These are phyloP conservation scores for Lanistes nyassanus DNA, from an alignment of 1,140 invertebrate genomes.

Conservation along the genomic window DNA sequence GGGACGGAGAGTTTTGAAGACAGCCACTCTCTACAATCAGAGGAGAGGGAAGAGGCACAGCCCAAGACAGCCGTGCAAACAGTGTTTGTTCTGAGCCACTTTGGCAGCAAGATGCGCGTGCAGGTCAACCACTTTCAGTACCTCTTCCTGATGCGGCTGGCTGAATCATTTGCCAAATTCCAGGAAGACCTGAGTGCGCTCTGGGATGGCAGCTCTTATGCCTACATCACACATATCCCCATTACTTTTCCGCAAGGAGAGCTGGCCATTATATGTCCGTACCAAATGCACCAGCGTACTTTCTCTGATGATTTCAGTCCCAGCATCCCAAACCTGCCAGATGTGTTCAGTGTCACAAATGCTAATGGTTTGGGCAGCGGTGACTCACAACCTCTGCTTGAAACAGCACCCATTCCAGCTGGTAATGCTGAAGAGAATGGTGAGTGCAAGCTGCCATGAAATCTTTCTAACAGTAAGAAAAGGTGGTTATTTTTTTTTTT, in stretches of 20 bases:
- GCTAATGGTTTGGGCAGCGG: neutral
- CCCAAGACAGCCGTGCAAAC: conserved; percentile 29
- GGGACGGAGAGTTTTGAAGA: conserved; percentile 19
- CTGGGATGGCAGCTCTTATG: conserved; percentile 9
- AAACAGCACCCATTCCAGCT: neutral
- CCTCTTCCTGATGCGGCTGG: conserved; percentile 85
- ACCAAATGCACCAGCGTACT: conserved; percentile 43
- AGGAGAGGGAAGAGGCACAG: conserved; percentile 9
- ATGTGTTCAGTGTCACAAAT: neutral
- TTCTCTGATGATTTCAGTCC: conserved; percentile 43
- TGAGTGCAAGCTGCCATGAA: neutral
- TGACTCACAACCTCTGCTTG: neutral
- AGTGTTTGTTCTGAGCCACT: conserved; percentile 45
- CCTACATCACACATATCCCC: conserved; percentile 69
- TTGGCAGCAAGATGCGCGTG: conserved; percentile 53
- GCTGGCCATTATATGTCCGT: conserved; percentile 84
- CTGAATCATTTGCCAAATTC: conserved; percentile 81
- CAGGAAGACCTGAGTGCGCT: conserved; percentile 70
- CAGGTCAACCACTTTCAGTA: conserved; percentile 88
- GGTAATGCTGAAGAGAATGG: neutral
- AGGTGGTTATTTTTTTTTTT: too few relatives aligned
- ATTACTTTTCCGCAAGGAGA: conserved; percentile 85
- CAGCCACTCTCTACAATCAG: conserved; percentile 19
- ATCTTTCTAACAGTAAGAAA: too few relatives aligned
- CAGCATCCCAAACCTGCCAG: conserved; percentile 13